Conservation (phyloP, 2,888 invertebrate species). For the Agonopterix arenella region DNA sequence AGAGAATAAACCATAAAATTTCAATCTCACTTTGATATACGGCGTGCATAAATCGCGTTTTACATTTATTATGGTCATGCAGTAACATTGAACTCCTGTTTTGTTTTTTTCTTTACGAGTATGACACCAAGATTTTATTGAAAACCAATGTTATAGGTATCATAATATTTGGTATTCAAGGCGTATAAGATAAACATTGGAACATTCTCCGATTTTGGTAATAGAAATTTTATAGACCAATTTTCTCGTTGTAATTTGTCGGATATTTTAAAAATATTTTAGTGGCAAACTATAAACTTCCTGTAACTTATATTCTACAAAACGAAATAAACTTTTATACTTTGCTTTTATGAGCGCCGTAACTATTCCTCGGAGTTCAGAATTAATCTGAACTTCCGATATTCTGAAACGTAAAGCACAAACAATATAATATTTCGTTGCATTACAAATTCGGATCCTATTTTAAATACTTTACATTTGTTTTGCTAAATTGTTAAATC, state of each 20-base stretch:
- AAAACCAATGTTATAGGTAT: constrained; percentile 50
- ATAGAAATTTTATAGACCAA: constrained; percentile 49
- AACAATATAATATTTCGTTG: too few relatives aligned
- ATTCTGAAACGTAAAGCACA: too few relatives aligned
- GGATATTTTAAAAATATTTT: constrained; percentile 27
- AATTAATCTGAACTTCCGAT: too few relatives aligned
- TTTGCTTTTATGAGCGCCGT: too few relatives aligned
- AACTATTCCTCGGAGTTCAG: too few relatives aligned
- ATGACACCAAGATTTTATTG: constrained; percentile 49
- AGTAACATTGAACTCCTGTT: constrained; percentile 40
- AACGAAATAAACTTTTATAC: background rate
- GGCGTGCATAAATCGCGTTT: constrained; percentile 34
- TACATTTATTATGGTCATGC: constrained; percentile 37
- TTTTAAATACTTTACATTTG: too few relatives aligned
- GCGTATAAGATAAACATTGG: constrained; percentile 41
- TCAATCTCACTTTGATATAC: constrained; percentile 28
- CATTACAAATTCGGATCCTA: too few relatives aligned
- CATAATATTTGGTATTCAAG: constrained; percentile 50
- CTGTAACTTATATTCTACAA: constrained; percentile 1
- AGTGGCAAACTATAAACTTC: constrained; percentile 18
- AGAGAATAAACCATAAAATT: constrained; percentile 14
- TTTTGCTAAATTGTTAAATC: background rate
- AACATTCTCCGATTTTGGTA: constrained; percentile 34
- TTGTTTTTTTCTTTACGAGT: constrained; percentile 36
- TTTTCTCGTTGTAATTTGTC: constrained; percentile 40